Evolutionary conservation across 2,113 vertebrate species (phyloP).

Genomic region (Benitochromis conjunctus): DNA sequence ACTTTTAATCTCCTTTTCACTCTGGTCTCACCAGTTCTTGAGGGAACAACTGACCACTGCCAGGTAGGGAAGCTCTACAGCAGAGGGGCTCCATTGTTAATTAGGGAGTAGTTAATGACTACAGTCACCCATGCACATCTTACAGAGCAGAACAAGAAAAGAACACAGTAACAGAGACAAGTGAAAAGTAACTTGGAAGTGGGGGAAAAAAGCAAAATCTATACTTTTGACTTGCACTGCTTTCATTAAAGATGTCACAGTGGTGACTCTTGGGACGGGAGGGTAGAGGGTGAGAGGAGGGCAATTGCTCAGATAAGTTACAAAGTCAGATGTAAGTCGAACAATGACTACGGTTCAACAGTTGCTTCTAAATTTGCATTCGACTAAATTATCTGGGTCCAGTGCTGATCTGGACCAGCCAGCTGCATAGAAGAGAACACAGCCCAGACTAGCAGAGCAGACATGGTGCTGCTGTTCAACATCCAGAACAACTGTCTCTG

Average conservation of each 20-base stretch:
- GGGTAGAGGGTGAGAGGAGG: not conserved
- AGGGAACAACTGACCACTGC: not conserved
- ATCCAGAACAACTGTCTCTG: conserved; percentile 15
- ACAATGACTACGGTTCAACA: not conserved
- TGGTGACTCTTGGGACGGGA: not conserved
- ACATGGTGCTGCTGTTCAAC: not conserved
- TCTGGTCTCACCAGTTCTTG: not conserved
- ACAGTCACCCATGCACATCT: not conserved
- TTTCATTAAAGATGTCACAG: not conserved
- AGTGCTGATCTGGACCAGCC: not conserved
- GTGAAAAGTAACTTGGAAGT: not conserved
- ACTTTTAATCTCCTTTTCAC: not conserved
- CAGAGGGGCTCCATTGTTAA: not conserved
- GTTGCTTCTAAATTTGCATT: not conserved
- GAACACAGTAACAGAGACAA: not conserved
- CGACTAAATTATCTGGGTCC: not conserved
- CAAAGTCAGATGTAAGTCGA: not conserved
- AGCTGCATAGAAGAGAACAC: not conserved
- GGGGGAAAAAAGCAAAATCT: not conserved
- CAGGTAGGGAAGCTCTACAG: not conserved
- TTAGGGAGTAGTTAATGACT: not conserved
- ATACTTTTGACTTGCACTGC: not conserved
- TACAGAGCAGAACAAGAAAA: not conserved
- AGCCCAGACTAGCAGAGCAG: conserved; percentile 3
- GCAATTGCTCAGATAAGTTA: not conserved